Evolutionary conservation across 2,797 vertebrate genomes (phyloP), one percentile per base, ranked within the genome.

Genomic region (Paratrypauchen microcephalus): DNA sequence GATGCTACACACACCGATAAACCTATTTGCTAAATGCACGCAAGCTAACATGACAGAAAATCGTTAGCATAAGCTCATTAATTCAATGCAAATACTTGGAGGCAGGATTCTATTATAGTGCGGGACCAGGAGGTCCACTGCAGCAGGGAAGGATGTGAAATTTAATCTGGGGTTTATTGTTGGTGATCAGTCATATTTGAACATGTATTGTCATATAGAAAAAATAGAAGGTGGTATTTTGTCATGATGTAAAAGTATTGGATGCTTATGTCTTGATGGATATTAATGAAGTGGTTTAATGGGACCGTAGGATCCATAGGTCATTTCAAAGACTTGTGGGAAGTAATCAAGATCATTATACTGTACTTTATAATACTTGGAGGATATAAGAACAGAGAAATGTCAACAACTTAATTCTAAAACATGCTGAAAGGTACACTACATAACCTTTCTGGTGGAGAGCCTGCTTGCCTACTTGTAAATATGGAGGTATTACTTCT

Each of bases 1-100:
- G 78, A 82, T 88, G 79, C 72, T 78, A 45, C 76, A 73, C 65
- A 70, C 59, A 66, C 63, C 61, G 74, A 61, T 61, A 41, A 61
- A 61, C 59, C 59, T 61, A 32, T 61, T 61, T 61, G 59, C 57
- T 72, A 75, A 77, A 75, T 19, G 39, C 66, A 32, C 1, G 21
- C 61, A 54, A 69, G 61, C 70, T 72, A 81, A 83, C 69, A 73
- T 55, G 79, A 72, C 69, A 70, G 61, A 24, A 26, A 56, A 72
- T 78, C 36, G 71, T 74, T 26, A 50, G 36, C 5, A 2, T 66
- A 78, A 52, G 57, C 32, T 4, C 12, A 59, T 72, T 64, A 59
- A 70, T 72, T 71, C 21, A 56, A 39, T 61, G 59, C 59, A 61
- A 61, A 61, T 61, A 39, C 6, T 11, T 1, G 32, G 19, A 61